Base-by-base conservation (phyloP, 2,797 vertebrate genomes). In the Harpagifer antarcticus region DNA sequence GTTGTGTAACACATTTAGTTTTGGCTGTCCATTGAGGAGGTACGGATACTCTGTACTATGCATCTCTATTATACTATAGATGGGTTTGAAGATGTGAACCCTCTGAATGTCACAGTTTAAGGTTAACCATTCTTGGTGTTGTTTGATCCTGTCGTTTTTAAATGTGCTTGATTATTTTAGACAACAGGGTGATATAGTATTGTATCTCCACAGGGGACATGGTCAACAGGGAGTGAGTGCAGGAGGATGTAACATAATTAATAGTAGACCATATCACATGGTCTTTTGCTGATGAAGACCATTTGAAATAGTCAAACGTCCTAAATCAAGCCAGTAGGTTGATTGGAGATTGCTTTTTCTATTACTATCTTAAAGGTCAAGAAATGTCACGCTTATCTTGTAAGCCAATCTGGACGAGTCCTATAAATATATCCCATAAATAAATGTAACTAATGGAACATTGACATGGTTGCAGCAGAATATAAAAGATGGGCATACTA, bases 1-100 rank as follows among this genome's bases (percentile, higher is more conserved):
- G 84, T 88, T 89, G 78, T 83, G 67, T 76, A 89, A 86, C 83
- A 87, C 62, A 58, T 66, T 77, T 56, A 72, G 50, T 61, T 86
- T 78, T 72, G 79, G 54, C 74, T 72, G 66, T 68, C 75, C 66
- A 74, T 74, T 83, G 17, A 67, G 50, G 53, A 75, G n/a, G 16
- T 17, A 50, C 31, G 19, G 49, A 65, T 66, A 62, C 27, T 44
- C 53, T 40, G 1, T 17, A 47, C 65, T 17, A 31, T 33, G 9
- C 4, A 50, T 5, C 16, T 72, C 43, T 44, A 40, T 37, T 45
- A 7, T 42, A 40, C 23, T 48, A 17, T 4, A 31, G 33, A 23
- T 62, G n/a, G 27, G 31, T 6, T 40, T 49, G 62, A 45, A 49
- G 59, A 27, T n/a, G 14, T 44, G 14, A 10, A 55, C 15, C 20